Conservation (phyloP, 53 echinoderm and acorn worm species). For the Arbacia lixula region DNA sequence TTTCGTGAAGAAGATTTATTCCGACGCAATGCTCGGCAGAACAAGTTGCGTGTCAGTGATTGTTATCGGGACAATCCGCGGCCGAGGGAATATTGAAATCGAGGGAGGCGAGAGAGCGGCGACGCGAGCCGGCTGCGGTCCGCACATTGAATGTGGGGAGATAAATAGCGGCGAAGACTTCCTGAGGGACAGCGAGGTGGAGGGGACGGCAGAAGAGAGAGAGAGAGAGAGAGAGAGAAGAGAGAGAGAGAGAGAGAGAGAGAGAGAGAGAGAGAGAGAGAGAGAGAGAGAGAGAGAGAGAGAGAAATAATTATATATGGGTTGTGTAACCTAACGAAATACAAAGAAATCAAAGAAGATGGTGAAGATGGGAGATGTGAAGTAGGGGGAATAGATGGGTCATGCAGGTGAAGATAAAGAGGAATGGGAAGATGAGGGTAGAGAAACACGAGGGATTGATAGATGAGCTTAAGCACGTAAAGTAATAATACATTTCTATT, state of each 20-base stretch:
- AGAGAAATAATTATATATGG: too few relatives aligned
- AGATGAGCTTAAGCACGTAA: too few relatives aligned
- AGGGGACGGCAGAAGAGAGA: neutral
- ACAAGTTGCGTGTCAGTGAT: constrained; percentile 25
- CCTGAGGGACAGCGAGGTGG: neutral
- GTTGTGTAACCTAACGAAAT: too few relatives aligned
- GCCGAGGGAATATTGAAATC: neutral
- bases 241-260: neutral
- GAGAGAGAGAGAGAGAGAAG: neutral
- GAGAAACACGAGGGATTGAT: too few relatives aligned
- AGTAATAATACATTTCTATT: too few relatives aligned
- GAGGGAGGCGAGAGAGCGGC: neutral
- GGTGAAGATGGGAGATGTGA: neutral
- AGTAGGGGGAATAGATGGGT: too few relatives aligned
- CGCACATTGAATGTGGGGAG: neutral
- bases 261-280: neutral
- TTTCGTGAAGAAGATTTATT: too few relatives aligned
- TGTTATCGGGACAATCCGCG: constrained; percentile 11
- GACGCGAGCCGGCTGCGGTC: neutral
- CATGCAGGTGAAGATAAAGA: too few relatives aligned
- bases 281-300: neutral
- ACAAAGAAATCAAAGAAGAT: neutral
- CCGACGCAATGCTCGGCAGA: too few relatives aligned
- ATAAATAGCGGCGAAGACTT: neutral
- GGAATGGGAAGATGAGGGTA: too few relatives aligned